A percentile compares a stretch with the other conserved stretches of the same genome.
These are phyloP conservation scores for Drosophila yakuba DNA, from an alignment of 1,140 invertebrate genomes.

Conservation along the genomic window DNA sequence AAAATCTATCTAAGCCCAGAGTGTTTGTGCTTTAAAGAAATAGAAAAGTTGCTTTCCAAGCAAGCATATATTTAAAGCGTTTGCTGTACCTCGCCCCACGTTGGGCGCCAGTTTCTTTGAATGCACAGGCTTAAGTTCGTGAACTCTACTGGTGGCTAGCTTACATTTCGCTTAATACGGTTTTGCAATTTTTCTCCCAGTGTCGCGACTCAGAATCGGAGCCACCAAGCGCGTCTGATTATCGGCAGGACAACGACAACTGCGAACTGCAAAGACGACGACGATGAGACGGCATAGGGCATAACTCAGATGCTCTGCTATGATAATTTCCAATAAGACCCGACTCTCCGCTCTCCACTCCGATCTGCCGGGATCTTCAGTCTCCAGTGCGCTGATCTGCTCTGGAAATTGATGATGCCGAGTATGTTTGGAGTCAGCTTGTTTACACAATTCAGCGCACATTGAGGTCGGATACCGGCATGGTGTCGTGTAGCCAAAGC, in stretches of 20 bases:
- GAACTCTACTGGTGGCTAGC: too few relatives aligned
- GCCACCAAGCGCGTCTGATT: conserved; percentile 81
- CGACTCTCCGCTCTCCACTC: conserved; percentile 4
- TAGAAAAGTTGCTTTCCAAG: not conserved
- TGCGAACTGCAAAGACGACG: conserved; percentile 31
- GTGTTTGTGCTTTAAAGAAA: not conserved
- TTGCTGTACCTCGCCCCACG: not conserved
- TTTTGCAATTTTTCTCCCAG: not conserved
- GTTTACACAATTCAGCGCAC: conserved; percentile 84
- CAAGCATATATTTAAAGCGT: too few relatives aligned
- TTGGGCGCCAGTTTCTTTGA: not conserved
- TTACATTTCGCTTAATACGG: too few relatives aligned
- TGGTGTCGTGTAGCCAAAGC: conserved; percentile 51
- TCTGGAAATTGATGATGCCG: conserved; percentile 79
- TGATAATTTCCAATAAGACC: conserved; percentile 80
- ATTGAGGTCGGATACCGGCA: conserved; percentile 69
- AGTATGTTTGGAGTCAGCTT: conserved; percentile 83
- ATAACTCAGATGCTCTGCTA: conserved; percentile 83
- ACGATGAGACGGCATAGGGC: conserved; percentile 65
- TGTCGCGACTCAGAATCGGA: conserved; percentile 49
- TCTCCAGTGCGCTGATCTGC: conserved; percentile 30
- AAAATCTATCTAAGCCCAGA: not conserved
- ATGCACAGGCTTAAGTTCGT: not conserved
- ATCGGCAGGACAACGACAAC: conserved; percentile 74
- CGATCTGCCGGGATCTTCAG: not conserved